phyloP scores from a whole-genome alignment of 2,888 invertebrate genomes.

The Kryphioiulus occultus region DNA sequence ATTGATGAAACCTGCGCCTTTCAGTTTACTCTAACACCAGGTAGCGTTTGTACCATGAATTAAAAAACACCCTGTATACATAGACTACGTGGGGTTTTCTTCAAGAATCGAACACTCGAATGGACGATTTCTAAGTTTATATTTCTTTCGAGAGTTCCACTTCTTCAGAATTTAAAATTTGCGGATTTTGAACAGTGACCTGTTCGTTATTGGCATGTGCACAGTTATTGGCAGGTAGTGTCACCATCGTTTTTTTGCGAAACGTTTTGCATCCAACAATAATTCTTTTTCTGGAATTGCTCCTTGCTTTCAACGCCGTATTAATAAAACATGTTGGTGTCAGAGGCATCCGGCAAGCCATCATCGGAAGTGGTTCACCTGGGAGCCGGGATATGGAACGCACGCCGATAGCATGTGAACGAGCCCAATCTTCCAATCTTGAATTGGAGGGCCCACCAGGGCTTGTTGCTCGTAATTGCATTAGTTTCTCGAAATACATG shows the following conservation, averaged over 20 bases:
- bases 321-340: background rate
- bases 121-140: no score
- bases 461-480: background rate
- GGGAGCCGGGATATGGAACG: background rate
- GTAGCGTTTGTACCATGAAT: no score
- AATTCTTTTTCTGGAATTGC: background rate
- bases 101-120: no score
- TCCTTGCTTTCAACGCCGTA: background rate
- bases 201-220: no score
- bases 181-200: no score
- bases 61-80: no score
- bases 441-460: background rate
- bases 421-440: background rate
- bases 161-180: no score
- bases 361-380: background rate
- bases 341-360: background rate
- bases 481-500: background rate
- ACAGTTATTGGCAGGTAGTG: no score
- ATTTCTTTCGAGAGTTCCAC: no score
- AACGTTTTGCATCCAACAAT: background rate
- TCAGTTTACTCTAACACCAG: no score
- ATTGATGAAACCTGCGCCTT: no score
- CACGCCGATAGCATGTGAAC: background rate
- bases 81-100: no score
- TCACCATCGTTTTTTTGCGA: background rate